A percentile compares a stretch with the other conserved stretches of the same genome.
Conservation (phyloP, 1,140 invertebrate genomes). For the Planococcus citri region DNA sequence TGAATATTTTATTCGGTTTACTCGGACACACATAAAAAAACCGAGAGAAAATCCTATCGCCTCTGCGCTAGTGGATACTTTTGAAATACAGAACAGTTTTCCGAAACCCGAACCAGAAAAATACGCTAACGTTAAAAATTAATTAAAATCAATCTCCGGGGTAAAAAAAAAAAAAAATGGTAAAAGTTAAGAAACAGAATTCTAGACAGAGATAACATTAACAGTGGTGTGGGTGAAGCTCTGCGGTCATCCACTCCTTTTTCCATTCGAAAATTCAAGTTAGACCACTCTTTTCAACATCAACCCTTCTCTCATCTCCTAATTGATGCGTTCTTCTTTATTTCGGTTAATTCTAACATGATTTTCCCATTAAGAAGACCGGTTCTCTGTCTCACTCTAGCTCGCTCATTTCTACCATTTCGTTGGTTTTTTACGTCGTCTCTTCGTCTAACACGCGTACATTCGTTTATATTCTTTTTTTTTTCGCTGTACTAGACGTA, state of each 20-base stretch:
- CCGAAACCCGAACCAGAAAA: neutral
- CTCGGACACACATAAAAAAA: too few species aligned
- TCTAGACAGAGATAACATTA: conserved; percentile 10
- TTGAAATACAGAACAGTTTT: neutral
- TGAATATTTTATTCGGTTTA: too few species aligned
- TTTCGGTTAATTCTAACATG: conserved; percentile 26
- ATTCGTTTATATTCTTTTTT: neutral
- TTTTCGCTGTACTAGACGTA: neutral
- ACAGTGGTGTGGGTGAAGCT: conserved; percentile 10
- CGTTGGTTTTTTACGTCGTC: neutral
- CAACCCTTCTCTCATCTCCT: conserved; percentile 20
- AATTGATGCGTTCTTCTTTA: conserved; percentile 26
- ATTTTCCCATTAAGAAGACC: conserved; percentile 24
- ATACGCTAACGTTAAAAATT: neutral
- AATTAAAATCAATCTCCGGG: conserved; percentile 1
- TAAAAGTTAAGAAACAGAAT: conserved; percentile 9
- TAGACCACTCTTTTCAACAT: conserved; percentile 18
- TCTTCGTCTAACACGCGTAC: conserved; percentile 15
- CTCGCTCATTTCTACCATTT: neutral
- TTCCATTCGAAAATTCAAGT: conserved; percentile 18
- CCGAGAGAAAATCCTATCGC: too few species aligned
- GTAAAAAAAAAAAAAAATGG: conserved; percentile 14
- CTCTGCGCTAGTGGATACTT: too few species aligned
- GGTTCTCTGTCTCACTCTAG: conserved; percentile 17
- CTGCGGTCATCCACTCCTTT: conserved; percentile 17